Conservation (phyloP, 2,113 vertebrate genomes). For the Excalfactoria chinensis region DNA sequence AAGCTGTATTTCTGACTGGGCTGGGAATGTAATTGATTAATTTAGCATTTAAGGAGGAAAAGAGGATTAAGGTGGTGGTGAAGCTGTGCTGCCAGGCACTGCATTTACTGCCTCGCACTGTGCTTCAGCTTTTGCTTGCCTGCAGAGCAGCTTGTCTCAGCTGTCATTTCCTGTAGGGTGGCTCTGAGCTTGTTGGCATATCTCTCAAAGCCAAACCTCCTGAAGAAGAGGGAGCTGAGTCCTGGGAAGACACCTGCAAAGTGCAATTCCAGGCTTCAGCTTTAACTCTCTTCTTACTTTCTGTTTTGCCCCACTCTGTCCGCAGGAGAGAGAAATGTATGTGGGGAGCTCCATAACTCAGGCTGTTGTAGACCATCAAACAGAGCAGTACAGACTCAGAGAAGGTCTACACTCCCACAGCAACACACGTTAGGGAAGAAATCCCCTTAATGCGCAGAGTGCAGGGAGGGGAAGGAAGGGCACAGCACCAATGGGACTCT, state of each 20-base stretch:
- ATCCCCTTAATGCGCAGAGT: not conserved
- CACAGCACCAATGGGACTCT: not conserved
- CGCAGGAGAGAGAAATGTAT: not conserved
- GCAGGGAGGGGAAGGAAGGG: not conserved
- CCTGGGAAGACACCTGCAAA: not conserved
- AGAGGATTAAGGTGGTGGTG: slow-evolving; percentile 24
- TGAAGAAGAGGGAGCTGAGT: not conserved
- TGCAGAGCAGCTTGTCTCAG: slow-evolving; percentile 25
- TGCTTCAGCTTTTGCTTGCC: slow-evolving; percentile 51
- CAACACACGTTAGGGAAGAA: not conserved
- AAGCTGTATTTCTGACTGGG: slow-evolving; percentile 27
- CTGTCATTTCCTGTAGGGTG: not conserved
- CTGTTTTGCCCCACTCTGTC: not conserved
- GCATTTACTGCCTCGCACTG: not conserved
- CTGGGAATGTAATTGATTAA: slow-evolving; percentile 50
- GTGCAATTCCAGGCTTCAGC: not conserved
- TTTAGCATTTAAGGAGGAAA: slow-evolving; percentile 13
- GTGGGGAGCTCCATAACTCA: not conserved
- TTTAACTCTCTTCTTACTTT: not conserved
- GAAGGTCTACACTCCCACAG: not conserved
- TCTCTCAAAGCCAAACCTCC: not conserved
- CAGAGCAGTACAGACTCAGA: not conserved
- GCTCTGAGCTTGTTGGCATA: slow-evolving; percentile 22
- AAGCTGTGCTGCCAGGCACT: slow-evolving; percentile 26
- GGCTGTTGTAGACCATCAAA: not conserved